These are phyloP conservation scores for Tenebrio molitor DNA, from an alignment of 1,140 invertebrate genomes.

Conservation along the genomic window DNA sequence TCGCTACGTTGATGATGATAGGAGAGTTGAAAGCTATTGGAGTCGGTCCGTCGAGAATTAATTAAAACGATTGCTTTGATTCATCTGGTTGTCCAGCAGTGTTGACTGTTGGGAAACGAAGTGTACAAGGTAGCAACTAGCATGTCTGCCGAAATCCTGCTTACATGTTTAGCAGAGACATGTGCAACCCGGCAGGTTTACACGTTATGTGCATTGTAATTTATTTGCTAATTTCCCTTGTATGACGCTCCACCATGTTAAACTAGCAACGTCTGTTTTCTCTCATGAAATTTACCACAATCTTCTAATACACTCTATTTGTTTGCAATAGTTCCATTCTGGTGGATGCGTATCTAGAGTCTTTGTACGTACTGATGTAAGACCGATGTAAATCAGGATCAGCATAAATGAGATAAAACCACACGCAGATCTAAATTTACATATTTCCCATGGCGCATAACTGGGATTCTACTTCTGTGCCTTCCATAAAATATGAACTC, in stretches of 20 bases:
- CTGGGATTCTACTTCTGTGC: neutral
- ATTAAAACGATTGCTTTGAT: too few species aligned
- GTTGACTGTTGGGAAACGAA: too few species aligned
- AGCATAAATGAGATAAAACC: slow-evolving; percentile 40
- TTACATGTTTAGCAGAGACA: neutral
- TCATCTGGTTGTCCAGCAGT: too few species aligned
- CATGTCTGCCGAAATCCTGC: too few species aligned
- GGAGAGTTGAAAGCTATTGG: too few species aligned
- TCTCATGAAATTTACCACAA: slow-evolving; percentile 39
- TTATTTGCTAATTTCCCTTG: slow-evolving; percentile 25
- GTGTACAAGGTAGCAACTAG: too few species aligned
- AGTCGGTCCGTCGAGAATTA: too few species aligned
- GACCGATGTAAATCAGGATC: slow-evolving; percentile 38
- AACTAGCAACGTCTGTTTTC: slow-evolving; percentile 35
- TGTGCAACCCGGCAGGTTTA: neutral
- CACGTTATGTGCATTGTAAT: neutral
- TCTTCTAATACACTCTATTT: slow-evolving; percentile 33
- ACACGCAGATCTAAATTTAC: slow-evolving; percentile 29
- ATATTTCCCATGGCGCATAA: slow-evolving; percentile 20
- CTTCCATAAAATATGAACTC: neutral
- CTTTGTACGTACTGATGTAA: slow-evolving; percentile 31
- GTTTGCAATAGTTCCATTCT: slow-evolving; percentile 32
- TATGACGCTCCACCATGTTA: neutral
- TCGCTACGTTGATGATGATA: too few species aligned
- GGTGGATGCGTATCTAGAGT: neutral